These are phyloP conservation scores for Procavia capensis DNA, from an alignment of 2,113 vertebrate genomes.

Conservation along the genomic window DNA sequence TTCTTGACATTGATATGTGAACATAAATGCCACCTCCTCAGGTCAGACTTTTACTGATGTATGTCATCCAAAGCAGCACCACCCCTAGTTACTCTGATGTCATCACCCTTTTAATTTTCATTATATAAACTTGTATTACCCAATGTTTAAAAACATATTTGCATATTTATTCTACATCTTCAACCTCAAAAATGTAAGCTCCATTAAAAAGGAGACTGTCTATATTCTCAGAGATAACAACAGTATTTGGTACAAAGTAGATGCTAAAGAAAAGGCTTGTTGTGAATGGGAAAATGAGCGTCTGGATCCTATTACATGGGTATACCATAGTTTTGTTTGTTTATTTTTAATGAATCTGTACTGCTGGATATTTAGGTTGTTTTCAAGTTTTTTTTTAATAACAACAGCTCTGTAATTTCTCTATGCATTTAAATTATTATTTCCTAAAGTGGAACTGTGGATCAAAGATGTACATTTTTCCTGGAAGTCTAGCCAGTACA, in stretches of 20 bases:
- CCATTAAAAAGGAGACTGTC: neutral
- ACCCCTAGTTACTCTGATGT: neutral
- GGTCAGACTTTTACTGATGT: neutral
- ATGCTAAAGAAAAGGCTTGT: neutral
- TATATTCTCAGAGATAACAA: neutral
- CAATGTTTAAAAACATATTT: neutral
- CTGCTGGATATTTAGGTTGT: neutral
- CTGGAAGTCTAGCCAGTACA: neutral
- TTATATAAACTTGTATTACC: fast-evolving
- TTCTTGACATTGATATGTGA: neutral
- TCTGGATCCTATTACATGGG: neutral
- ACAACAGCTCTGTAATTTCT: neutral
- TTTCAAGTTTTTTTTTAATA: slow-evolving; percentile 17
- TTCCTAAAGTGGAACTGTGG: neutral
- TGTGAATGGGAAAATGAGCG: neutral
- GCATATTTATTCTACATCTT: neutral
- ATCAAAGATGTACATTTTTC: neutral
- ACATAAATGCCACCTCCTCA: neutral
- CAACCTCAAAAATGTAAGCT: neutral
- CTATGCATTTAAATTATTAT: neutral
- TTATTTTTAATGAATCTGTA: neutral
- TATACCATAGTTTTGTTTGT: too few species aligned
- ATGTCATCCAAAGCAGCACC: neutral
- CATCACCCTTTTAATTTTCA: neutral
- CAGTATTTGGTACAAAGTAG: neutral